These are phyloP conservation scores for Heterodera schachtii DNA, from an alignment of 1,140 invertebrate species.

Conservation along the genomic window DNA sequence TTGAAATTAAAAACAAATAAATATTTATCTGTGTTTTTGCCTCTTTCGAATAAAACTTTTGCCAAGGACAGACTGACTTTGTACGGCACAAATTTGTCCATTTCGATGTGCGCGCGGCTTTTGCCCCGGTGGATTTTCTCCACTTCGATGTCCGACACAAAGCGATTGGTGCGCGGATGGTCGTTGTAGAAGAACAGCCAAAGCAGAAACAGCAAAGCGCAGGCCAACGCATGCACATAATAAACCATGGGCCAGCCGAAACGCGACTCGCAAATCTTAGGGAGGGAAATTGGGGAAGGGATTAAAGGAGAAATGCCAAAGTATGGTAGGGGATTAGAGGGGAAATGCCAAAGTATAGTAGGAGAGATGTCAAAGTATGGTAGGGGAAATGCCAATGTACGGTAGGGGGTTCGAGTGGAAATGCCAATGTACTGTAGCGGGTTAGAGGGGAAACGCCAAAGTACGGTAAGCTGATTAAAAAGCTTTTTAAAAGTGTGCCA, in stretches of 20 bases:
- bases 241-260: slow-evolving; percentile 51
- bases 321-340: too few relatives aligned
- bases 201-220: slow-evolving; percentile 39
- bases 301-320: too few relatives aligned
- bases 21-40: too few relatives aligned
- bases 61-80: slow-evolving; percentile 12
- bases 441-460: too few relatives aligned
- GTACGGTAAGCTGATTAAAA: too few relatives aligned
- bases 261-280: slow-evolving; percentile 40
- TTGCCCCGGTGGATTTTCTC: slow-evolving; percentile 46
- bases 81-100: slow-evolving; percentile 43
- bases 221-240: slow-evolving; percentile 41
- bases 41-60: slow-evolving; percentile 11
- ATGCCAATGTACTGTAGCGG: too few relatives aligned
- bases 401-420: too few relatives aligned
- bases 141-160: slow-evolving; percentile 39
- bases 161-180: slow-evolving; percentile 33
- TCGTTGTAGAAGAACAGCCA: slow-evolving; percentile 50
- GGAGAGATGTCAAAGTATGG: too few relatives aligned
- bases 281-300: too few relatives aligned
- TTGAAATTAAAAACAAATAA: slow-evolving; percentile 28
- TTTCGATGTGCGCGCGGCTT: slow-evolving; percentile 41
- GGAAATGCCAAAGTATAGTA: too few relatives aligned
- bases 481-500: background rate
- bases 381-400: too few relatives aligned